Percentiles rank a stretch among this genome's conserved stretches.
Conservation (phyloP, 2,113 vertebrate species). For the Bujurquina vittata region DNA sequence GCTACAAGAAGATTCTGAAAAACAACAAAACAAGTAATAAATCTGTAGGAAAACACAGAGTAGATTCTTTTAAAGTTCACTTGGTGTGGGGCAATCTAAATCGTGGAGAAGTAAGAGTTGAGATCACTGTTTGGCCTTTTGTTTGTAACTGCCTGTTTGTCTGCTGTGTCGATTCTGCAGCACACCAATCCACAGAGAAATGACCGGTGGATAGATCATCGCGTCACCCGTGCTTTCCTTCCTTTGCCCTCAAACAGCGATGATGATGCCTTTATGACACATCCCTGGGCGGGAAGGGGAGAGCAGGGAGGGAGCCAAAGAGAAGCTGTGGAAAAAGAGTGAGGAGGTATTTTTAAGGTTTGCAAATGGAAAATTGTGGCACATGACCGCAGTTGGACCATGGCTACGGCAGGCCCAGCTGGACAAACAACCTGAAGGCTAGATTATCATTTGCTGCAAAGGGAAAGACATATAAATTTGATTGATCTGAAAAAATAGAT, state of each 20-base stretch:
- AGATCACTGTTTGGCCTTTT: neutral
- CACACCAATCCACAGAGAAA: slow-evolving; percentile 16
- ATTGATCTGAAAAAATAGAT: neutral
- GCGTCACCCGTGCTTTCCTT: slow-evolving; percentile 38
- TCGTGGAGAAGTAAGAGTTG: neutral
- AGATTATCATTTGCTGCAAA: neutral
- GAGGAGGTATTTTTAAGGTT: slow-evolving; percentile 53
- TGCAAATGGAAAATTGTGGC: slow-evolving; percentile 49
- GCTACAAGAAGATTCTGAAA: neutral
- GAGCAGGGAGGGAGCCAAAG: slow-evolving; percentile 3
- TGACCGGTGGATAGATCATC: slow-evolving; percentile 50
- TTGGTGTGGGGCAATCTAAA: neutral
- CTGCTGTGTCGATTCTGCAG: slow-evolving; percentile 29
- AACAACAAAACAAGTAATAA: neutral
- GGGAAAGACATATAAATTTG: neutral
- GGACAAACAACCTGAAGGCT: slow-evolving; percentile 19
- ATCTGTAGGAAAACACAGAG: neutral
- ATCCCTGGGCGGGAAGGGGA: slow-evolving; percentile 27
- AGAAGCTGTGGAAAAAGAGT: neutral
- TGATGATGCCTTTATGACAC: slow-evolving; percentile 68
- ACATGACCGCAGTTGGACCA: slow-evolving; percentile 24
- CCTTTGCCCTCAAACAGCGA: slow-evolving; percentile 40
- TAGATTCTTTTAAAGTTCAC: neutral
- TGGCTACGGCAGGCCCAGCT: neutral
- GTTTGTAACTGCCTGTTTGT: neutral